Conservation (phyloP, 2,888 invertebrate genomes). For the Imbricaverruca yamaguchii region DNA sequence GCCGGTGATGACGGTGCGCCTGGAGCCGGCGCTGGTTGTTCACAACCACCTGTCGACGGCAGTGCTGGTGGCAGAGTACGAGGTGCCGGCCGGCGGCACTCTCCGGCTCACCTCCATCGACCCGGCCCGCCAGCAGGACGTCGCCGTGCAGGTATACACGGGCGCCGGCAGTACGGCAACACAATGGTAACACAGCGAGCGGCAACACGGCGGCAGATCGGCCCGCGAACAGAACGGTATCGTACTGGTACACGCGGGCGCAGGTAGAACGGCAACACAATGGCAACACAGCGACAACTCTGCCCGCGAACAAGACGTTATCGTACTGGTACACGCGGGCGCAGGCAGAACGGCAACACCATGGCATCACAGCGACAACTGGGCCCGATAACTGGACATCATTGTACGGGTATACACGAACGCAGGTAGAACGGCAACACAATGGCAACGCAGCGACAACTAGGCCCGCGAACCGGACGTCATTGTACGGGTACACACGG, state of each 20-base stretch:
- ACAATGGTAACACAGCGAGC: too few species aligned
- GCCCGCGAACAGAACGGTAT: too few species aligned
- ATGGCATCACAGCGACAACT: background rate
- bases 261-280: too few species aligned
- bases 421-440: constrained; percentile 47
- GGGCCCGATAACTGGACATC: background rate
- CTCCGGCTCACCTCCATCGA: constrained; percentile 25
- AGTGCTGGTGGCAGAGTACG: constrained; percentile 51
- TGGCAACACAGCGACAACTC: too few species aligned
- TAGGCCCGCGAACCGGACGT: too few species aligned
- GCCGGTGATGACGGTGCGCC: constrained; percentile 62
- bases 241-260: too few species aligned
- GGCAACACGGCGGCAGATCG: too few species aligned
- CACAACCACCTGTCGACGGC: constrained; percentile 71
- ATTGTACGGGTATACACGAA: constrained; percentile 41
- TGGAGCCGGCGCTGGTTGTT: constrained; percentile 64
- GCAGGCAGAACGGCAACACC: too few species aligned
- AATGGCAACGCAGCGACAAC: too few species aligned
- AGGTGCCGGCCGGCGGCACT: constrained; percentile 36
- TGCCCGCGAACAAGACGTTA: too few species aligned
- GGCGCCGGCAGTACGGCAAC: constrained; percentile 42
- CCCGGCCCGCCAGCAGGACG: background rate
- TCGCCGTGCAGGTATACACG: constrained; percentile 39
- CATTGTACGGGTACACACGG: too few species aligned
- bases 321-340: too few species aligned